Base-by-base conservation (phyloP, 2,113 vertebrate species). In the Rhadina sibilatrix region DNA sequence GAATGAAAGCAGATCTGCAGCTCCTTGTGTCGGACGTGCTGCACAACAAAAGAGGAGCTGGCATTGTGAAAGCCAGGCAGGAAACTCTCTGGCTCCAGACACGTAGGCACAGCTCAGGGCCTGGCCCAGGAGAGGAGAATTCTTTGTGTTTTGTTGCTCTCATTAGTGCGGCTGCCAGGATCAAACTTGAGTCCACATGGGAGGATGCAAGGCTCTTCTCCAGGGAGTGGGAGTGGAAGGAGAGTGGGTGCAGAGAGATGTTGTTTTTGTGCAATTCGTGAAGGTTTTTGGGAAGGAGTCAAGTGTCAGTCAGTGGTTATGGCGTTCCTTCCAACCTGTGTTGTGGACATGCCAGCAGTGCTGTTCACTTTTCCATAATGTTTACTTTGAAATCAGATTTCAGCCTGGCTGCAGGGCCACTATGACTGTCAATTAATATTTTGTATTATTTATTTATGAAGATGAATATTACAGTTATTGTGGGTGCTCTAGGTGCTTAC, bases 21-120 rank as follows among this genome's bases (percentile, higher is more conserved):
- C 74, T 86, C 71, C 94, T 70, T 82, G 71, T 66, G 65, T 71
- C 21, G 15, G 78, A 83, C 5, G 15, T 70, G 79, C 77, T 24
- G 33, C 66, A 69, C 69, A 80, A 85, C 86, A 85, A 90, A 88
- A 74, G 95, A 83, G 66, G 66, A 82, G 64, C 64, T 94, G 81
- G 49, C 82, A 37, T 77, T 95, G 81, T 85, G 69, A 90, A 81
- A 91, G 88, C 47, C 61, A 63, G 53, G 72, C 50, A 64, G 82
- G 78, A 81, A 90, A 46, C 68, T 59, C 49, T 84, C 88, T 71
- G 90, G 52, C 80, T 90, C 64, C 85, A 75, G 85, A 71, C 96
- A 96, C 28, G 60, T 89, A 93, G 93, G 83, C 94, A 93, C 27
- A 63, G 76, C 80, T 83, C 79, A 64, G 40, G 1, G 27, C 90